A percentile compares a stretch with the other conserved stretches of the same genome.
Conservation (phyloP, 2,888 invertebrate species). For the Nomada fucata region DNA sequence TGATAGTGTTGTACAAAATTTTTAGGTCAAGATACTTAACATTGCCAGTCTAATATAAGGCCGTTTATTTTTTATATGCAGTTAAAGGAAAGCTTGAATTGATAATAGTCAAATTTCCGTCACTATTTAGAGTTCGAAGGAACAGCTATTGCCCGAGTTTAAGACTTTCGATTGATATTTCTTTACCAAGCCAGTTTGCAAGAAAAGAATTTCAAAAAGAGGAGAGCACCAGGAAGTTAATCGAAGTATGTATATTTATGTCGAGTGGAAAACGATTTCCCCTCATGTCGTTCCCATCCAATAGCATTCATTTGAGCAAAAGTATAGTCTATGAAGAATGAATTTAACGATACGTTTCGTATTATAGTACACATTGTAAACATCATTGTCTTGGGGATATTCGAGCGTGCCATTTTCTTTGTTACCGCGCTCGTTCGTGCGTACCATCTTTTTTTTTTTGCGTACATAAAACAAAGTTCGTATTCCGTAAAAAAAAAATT, state of each 20-base stretch:
- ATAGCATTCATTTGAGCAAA: constrained; percentile 18
- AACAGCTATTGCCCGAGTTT: too few relatives aligned
- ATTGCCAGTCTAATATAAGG: not conserved
- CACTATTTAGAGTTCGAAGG: not conserved
- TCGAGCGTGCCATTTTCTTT: not conserved
- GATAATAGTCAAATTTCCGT: not conserved
- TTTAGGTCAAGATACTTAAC: not conserved
- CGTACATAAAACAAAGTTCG: not conserved
- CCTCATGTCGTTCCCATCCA: constrained; percentile 34
- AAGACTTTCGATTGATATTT: not conserved
- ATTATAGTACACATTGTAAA: constrained; percentile 21
- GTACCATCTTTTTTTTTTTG: not conserved
- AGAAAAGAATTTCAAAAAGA: not conserved
- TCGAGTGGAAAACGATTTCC: constrained; percentile 37
- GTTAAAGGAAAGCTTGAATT: too few relatives aligned
- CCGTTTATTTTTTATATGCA: not conserved
- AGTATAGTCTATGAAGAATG: constrained; percentile 33
- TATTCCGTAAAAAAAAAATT: not conserved
- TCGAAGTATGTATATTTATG: constrained; percentile 11
- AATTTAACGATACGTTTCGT: constrained; percentile 26
- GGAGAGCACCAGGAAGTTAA: constrained; percentile 9
- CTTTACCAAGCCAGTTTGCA: not conserved
- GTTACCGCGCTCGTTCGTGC: not conserved
- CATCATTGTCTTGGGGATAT: constrained; percentile 4
- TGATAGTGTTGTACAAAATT: too few relatives aligned